These are phyloP conservation scores for Semaprochilodus insignis DNA, from an alignment of 2,797 vertebrate genomes.

Conservation along the genomic window DNA sequence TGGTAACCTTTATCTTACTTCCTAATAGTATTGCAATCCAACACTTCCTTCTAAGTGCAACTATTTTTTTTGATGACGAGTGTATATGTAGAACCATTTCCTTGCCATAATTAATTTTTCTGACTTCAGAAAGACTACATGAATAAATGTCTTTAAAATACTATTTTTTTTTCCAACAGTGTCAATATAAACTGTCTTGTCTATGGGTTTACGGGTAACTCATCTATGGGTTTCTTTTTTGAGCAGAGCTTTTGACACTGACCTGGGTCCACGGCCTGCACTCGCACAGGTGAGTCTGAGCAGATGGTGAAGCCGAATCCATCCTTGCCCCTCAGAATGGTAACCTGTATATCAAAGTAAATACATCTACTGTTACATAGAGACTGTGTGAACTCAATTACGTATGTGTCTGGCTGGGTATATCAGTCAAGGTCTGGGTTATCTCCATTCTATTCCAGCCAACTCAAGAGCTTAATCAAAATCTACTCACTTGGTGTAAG, in stretches of 20 bases:
- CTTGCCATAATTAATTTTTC: too few species aligned
- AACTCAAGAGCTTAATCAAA: constrained; percentile 4
- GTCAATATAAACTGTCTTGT: not conserved
- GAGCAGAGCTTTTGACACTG: constrained; percentile 23
- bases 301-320: constrained; percentile 97
- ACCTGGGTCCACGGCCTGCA: constrained; percentile 92
- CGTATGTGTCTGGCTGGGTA: not conserved
- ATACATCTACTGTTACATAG: constrained; percentile 13
- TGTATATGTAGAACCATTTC: too few species aligned
- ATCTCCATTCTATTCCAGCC: constrained; percentile 4
- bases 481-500: not conserved
- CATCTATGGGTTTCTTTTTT: not conserved
- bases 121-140: too few species aligned
- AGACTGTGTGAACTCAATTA: not conserved
- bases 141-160: too few species aligned
- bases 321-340: constrained; percentile 85
- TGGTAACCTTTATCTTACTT: too few species aligned
- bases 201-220: too few species aligned
- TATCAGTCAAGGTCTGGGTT: constrained; percentile 7
- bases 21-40: too few species aligned
- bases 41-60: too few species aligned
- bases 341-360: constrained; percentile 79
- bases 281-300: constrained; percentile 89
- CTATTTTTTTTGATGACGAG: too few species aligned
- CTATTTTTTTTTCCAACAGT: too few species aligned